Percentiles rank a stretch among this genome's conserved stretches.
Evolutionary conservation across 2,113 vertebrate species (phyloP).

Genomic region (Microtus pennsylvanicus): DNA sequence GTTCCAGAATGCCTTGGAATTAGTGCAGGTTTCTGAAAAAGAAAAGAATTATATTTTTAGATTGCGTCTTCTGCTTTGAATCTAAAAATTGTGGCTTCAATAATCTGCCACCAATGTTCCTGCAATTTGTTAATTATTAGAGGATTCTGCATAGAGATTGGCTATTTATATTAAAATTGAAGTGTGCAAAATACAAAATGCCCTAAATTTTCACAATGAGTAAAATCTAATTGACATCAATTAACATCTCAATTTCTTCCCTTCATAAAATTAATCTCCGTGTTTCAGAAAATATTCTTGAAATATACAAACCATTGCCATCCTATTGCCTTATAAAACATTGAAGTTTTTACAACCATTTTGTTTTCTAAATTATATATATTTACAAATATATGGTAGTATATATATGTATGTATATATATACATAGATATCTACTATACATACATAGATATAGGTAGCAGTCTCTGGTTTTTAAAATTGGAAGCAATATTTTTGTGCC

Average conservation of each 20-base stretch:
- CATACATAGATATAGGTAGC: background rate
- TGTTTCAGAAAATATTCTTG: constrained; percentile 60
- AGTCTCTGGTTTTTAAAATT: constrained; percentile 47
- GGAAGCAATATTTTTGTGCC: constrained; percentile 79
- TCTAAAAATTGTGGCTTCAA: constrained; percentile 14
- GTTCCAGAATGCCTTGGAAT: background rate
- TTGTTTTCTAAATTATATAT: constrained; percentile 15
- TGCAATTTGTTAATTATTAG: constrained; percentile 46
- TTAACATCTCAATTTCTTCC: constrained; percentile 60
- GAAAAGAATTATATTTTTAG: background rate
- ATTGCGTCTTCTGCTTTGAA: background rate
- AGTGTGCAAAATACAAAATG: constrained; percentile 64
- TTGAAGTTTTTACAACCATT: background rate
- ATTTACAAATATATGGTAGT: too few species aligned
- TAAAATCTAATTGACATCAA: constrained; percentile 63
- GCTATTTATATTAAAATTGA: constrained; percentile 68
- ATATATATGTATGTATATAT: background rate
- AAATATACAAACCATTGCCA: constrained; percentile 33
- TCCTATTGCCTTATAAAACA: constrained; percentile 4
- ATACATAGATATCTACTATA: background rate
- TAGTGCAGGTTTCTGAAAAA: background rate
- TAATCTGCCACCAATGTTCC: background rate
- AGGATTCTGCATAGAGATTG: constrained; percentile 66
- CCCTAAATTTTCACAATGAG: constrained; percentile 55
- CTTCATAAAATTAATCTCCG: constrained; percentile 64